Evolutionary conservation across 2,888 invertebrate species (phyloP), one percentile per base, ranked within the genome.

Genomic region (Lacanobia wlatinum): DNA sequence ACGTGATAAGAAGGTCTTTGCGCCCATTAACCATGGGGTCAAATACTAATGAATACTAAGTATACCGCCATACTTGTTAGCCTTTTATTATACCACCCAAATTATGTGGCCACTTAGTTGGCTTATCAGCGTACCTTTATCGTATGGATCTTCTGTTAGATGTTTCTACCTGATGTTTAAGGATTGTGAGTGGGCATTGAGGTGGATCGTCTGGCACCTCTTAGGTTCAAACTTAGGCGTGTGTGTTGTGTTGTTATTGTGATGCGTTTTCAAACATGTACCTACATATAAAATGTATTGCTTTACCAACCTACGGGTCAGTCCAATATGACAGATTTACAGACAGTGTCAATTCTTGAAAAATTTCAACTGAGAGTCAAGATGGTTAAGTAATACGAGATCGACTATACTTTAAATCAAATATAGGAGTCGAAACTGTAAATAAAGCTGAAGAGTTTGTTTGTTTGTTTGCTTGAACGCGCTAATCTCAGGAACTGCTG

Each of bases 1-100:
- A 12, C 43, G 43, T 43, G 50, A 59, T 80, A 55, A 43, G 43
- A 52, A 66, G 71, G 73, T 66, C 48, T 67, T 79, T 63, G 62
- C 59, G 52, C 80, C 63, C 28, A 73, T 67, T 80, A 55, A 38
- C 7, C 59, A 52, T 74, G 53, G 59, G 58, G 75, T 64, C 64
- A 55, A 48, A 70, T 55, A 74, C 70, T 74, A 46, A 77, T 78
- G 56, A 59, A 73, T 68, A 52, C 28, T 46, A 38, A 59, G 16
- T 38, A 8, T 40, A 59, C 40, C 2, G 28, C 52, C 21, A 28
- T 76, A 38, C 18, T 21, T 48, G 14, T 38, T 53, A 46, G 23
- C n/a, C 28, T 68, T 67, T 73, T 76, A 21, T n/a, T 43, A 43
- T 67, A 10, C n/a, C 1, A 28, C 3, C n/a, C 58, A 43, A 43